These are phyloP conservation scores for Melanotaenia duboulayi DNA, from an alignment of 2,113 vertebrate genomes.

Conservation along the genomic window DNA sequence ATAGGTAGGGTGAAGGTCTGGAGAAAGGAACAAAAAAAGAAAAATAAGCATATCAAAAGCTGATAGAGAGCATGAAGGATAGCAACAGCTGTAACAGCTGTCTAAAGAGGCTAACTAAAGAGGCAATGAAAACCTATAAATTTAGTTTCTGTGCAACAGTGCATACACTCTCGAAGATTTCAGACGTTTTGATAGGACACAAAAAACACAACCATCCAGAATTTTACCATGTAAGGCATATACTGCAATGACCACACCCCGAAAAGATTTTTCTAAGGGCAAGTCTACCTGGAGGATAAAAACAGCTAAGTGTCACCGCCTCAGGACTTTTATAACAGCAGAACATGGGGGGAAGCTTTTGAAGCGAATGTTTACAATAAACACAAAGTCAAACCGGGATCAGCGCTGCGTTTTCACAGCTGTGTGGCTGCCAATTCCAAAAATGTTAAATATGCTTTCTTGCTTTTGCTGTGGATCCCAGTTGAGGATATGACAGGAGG, in stretches of 20 bases:
- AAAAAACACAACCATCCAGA: conserved; percentile 13
- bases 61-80: conserved; percentile 28
- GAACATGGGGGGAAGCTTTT: conserved; percentile 36
- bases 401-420: conserved; percentile 72
- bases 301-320: conserved; percentile 22
- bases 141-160: conserved; percentile 6
- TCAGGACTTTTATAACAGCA: conserved; percentile 28
- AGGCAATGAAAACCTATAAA: conserved; percentile 19
- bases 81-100: conserved; percentile 59
- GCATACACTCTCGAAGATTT: neutral
- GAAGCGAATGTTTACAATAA: conserved; percentile 74
- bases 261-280: neutral
- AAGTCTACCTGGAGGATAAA: conserved; percentile 28
- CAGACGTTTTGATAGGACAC: neutral
- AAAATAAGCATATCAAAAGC: conserved; percentile 43
- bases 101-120: conserved; percentile 18
- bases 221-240: neutral
- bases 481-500: conserved; percentile 60
- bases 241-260: conserved; percentile 1
- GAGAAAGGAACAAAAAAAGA: conserved; percentile 36
- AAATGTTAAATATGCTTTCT: conserved; percentile 74
- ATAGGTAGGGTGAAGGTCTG: conserved; percentile 46
- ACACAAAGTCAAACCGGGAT: conserved; percentile 64
- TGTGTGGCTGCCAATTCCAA: conserved; percentile 69
- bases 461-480: conserved; percentile 51